phyloP scores from a whole-genome alignment of 2,888 invertebrate species.

The Caenorhabditis sp. region DNA sequence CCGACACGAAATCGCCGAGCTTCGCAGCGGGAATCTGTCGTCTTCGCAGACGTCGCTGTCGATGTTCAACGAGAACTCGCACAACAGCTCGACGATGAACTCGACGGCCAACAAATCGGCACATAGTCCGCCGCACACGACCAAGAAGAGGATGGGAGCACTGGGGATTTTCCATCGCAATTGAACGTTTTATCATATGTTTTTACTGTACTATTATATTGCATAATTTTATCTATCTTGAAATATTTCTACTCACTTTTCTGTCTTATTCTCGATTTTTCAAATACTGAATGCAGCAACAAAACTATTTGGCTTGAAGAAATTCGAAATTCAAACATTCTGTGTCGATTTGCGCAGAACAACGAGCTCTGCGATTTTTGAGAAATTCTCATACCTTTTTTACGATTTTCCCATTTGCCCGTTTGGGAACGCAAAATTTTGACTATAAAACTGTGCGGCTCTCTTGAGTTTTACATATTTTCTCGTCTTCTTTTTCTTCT shows the following conservation, averaged over 20 bases:
- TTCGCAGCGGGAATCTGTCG: conserved; percentile 59
- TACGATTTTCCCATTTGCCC: not conserved
- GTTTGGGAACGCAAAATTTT: too few relatives aligned
- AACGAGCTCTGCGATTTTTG: too few relatives aligned
- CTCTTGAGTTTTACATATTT: not conserved
- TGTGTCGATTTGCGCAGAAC: too few relatives aligned
- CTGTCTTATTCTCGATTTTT: too few relatives aligned
- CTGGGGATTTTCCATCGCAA: conserved; percentile 74
- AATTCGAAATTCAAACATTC: too few relatives aligned
- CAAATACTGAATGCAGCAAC: too few relatives aligned
- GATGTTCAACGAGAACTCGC: conserved; percentile 62
- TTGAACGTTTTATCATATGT: too few relatives aligned
- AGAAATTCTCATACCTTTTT: not conserved
- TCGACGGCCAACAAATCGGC: conserved; percentile 29
- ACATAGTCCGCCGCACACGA: conserved; percentile 50
- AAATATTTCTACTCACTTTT: not conserved
- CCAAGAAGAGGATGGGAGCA: conserved; percentile 76
- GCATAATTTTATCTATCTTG: not conserved
- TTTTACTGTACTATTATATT: conserved; percentile 15
- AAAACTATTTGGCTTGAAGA: too few relatives aligned
- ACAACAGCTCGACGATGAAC: conserved; percentile 43
- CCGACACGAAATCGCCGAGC: conserved; percentile 58
- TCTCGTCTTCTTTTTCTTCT: not conserved
- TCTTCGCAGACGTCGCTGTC: conserved; percentile 59
- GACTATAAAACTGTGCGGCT: too few relatives aligned